Base-by-base conservation (phyloP, 2,888 invertebrate genomes). In the Pristionchus exspectatus region DNA sequence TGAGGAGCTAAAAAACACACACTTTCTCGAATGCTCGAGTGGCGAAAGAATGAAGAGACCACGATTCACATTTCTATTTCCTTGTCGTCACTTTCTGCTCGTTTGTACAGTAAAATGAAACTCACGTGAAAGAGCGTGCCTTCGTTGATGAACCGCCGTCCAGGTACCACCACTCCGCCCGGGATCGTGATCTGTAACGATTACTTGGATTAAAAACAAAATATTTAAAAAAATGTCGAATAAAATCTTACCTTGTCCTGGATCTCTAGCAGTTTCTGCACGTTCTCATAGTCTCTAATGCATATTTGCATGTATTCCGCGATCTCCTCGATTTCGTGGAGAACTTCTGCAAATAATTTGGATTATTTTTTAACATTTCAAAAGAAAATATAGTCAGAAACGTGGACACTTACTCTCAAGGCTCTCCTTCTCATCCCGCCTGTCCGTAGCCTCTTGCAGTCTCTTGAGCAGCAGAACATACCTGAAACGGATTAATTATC, bases 101-200 rank as follows among this genome's bases (percentile, higher is more conserved):
- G 77, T 7, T 30, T 16, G 21, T 1, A 74, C 14, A 38, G 38
- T 1, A 7, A 30, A 14, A 16, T 72, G 9, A 9, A n/a, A 72
- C 89, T 63, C 0, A 89, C 89, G 27, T 89, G 89, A n/a, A 59
- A 89, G 14, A 89, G 83, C 1, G 89, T 81, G 2, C 89, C 89
- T 16, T 89, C 89, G n/a, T 74, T 63, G 14, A 89, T 63, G 83
- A 89, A 83, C 21, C 89, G 33, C 33, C 89, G 24, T 27, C 89
- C 89, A 9, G 89, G 89, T 1, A 89, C 50, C 0, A 89, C 16
- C 3, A 89, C 50, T 27, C 89, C 89, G 10, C 83, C 89, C 1
- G 89, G 89, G 14, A 88, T 33, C 1, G 38, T 44, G 24, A 81
- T 81, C 81, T 81, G 81, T 21, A 54, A 66, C 2, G 24, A 24